Conservation (phyloP, 2,113 vertebrate genomes). For the Ochotona curzoniae region DNA sequence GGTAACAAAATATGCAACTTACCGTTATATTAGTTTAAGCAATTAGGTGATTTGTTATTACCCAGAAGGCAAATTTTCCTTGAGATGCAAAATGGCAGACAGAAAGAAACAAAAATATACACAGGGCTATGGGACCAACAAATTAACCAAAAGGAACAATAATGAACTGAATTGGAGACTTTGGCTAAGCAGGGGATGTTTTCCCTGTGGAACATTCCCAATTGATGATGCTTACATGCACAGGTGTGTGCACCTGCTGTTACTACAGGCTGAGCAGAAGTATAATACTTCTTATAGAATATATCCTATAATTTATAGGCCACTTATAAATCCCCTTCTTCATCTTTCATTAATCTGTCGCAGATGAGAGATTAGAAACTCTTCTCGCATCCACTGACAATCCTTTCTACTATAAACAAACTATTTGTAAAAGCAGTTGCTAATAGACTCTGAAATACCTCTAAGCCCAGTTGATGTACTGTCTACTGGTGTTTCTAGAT, state of each 20-base stretch:
- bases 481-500: neutral
- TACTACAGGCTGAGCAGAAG: neutral
- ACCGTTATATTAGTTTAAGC: neutral
- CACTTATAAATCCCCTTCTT: neutral
- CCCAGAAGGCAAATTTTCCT: conserved; percentile 13
- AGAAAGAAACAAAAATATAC: conserved; percentile 23
- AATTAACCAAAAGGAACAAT: neutral
- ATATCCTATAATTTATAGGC: neutral
- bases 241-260: neutral
- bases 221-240: neutral
- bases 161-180: neutral
- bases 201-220: neutral
- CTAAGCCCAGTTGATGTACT: neutral
- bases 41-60: conserved; percentile 30
- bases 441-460: neutral
- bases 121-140: neutral
- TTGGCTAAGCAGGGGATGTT: neutral
- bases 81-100: neutral
- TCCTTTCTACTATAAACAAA: neutral
- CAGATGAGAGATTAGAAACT: neutral
- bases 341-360: neutral
- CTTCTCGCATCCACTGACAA: neutral
- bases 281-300: neutral
- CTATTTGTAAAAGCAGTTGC: neutral
- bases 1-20: conserved; percentile 23